Evolutionary conservation across 1,140 invertebrate species (phyloP).

Genomic region (Bombus sylvicola): DNA sequence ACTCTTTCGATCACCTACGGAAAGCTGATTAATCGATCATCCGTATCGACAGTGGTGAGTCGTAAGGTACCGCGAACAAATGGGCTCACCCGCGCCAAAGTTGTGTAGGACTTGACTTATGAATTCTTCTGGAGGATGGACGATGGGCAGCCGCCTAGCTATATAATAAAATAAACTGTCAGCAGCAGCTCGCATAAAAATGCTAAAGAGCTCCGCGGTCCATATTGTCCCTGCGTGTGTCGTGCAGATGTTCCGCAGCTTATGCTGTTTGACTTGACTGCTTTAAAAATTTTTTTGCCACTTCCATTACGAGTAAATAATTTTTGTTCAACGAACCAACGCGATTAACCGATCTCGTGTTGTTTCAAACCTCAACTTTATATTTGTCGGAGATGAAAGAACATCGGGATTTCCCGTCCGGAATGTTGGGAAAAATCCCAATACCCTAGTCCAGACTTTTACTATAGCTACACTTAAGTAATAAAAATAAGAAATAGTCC

Average conservation of each 20-base stretch:
- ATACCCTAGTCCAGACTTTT: too few relatives aligned
- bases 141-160: constrained; percentile 75
- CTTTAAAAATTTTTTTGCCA: not conserved
- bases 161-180: constrained; percentile 83
- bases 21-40: constrained; percentile 1
- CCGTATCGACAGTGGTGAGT: constrained; percentile 39
- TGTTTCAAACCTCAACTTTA: not conserved
- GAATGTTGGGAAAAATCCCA: too few relatives aligned
- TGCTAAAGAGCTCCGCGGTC: constrained; percentile 76
- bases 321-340: not conserved
- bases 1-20: not conserved
- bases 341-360: not conserved
- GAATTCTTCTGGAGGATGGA: constrained; percentile 70
- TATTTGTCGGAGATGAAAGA: too few relatives aligned
- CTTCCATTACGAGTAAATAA: not conserved
- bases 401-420: too few relatives aligned
- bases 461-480: too few relatives aligned
- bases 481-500: too few relatives aligned
- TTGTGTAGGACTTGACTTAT: constrained; percentile 71
- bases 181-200: constrained; percentile 82
- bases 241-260: constrained; percentile 56
- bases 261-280: not conserved
- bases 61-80: constrained; percentile 41
- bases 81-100: constrained; percentile 19
- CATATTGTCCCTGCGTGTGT: constrained; percentile 52